Evolutionary conservation across 1,140 invertebrate species (phyloP), one percentile per base, ranked within the genome.

Genomic region (Parasteatoda tepidariorum): DNA sequence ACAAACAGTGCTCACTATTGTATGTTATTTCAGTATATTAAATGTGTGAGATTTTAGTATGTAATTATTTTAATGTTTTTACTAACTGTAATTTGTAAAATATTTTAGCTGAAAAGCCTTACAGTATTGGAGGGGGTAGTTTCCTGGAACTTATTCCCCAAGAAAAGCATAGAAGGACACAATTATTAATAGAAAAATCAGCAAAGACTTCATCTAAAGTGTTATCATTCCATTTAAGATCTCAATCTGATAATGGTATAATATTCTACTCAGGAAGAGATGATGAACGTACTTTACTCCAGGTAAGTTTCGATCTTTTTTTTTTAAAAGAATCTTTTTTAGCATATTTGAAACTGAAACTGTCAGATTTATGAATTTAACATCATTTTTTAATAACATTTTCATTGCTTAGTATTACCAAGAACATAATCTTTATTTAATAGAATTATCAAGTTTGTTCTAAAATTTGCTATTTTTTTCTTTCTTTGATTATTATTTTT

Each of bases 241-340:
- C 96, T 0, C 91, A 93, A 1, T 92, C 92, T 87, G 89, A 91
- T 41, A 91, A 94, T 87, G 96, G 95, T 9, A 89, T 97, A 13
- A 87, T 98, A 2, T 91, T 97, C 74, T 95, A 95, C 87, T 92
- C 94, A 0, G 94, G 94, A 0, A 96, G 94, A 4, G 95, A 96
- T 86, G 95, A 95, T 87, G 95, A 97, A 89, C 96, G 92, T 87
- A 97, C 96, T 18, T 91, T 94, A 2, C 30, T 85, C 22, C 55
- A 84, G 55, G 83, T 84, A 84, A 7, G 13, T 70, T 2, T 38
- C 62, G 13, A 28, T 2, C 41, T 31, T 54, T 28, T 6, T 30
- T 13, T 31, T 38, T 71, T 71, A 71, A 28, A 9, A 11, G 1
- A 48, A 48, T n/a, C n/a, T n/a, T n/a, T n/a, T n/a, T n/a, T n/a